A percentile compares a stretch with the other conserved stretches of the same genome.
These are phyloP conservation scores for Achlya flavicornis DNA, from an alignment of 2,888 invertebrate genomes.

Conservation along the genomic window DNA sequence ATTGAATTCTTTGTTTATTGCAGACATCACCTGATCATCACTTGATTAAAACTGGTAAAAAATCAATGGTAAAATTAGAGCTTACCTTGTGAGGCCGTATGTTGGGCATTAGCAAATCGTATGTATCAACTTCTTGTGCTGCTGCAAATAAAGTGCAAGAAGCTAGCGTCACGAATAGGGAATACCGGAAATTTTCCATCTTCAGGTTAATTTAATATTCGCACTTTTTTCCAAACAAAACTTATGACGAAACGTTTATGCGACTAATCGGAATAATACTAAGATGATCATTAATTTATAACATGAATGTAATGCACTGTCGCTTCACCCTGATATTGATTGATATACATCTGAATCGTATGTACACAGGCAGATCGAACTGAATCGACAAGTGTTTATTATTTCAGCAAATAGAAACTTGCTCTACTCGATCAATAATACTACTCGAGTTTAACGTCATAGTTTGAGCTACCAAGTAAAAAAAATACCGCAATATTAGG, in stretches of 20 bases:
- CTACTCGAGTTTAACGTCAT: constrained; percentile 59
- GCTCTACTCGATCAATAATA: constrained; percentile 58
- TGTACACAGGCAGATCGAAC: neutral
- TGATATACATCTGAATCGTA: constrained; percentile 15
- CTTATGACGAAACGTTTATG: neutral
- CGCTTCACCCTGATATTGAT: constrained; percentile 36
- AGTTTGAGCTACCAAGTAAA: constrained; percentile 41
- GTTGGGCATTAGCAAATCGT: constrained; percentile 92
- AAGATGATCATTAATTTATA: neutral
- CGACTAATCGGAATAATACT: neutral
- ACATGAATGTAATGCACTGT: neutral
- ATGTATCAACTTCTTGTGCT: constrained; percentile 75
- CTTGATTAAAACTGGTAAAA: too few species aligned
- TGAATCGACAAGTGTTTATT: constrained; percentile 48
- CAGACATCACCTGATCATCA: too few species aligned
- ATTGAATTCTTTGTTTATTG: too few species aligned
- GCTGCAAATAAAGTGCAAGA: constrained; percentile 39
- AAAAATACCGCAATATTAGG: neutral
- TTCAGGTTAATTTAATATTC: constrained; percentile 14
- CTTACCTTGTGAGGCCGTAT: constrained; percentile 91
- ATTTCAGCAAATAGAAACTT: constrained; percentile 31
- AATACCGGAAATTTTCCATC: constrained; percentile 48
- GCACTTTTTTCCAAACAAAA: neutral
- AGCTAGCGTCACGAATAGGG: constrained; percentile 41
- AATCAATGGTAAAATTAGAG: constrained; percentile 28